These are phyloP conservation scores for Hedychridium roseum DNA, from an alignment of 2,888 invertebrate genomes.

Conservation along the genomic window DNA sequence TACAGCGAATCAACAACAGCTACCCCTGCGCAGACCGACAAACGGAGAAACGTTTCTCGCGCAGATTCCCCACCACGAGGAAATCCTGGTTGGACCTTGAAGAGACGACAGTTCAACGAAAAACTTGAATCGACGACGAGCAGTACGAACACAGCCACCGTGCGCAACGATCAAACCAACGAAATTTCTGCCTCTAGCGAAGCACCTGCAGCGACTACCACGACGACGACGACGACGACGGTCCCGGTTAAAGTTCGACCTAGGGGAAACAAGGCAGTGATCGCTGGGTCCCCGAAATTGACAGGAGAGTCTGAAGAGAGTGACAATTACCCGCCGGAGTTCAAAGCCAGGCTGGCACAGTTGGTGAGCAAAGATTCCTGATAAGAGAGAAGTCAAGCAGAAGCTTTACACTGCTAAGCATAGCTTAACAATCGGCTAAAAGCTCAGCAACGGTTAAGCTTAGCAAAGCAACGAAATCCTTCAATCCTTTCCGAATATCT, in stretches of 20 bases:
- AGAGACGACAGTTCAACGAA: slow-evolving; percentile 43
- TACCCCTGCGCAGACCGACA: slow-evolving; percentile 9
- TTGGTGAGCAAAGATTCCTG: slow-evolving; percentile 46
- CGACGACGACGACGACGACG: slow-evolving; percentile 14
- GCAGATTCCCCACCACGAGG: slow-evolving; percentile 27
- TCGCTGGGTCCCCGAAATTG: no score
- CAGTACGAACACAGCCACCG: slow-evolving; percentile 9
- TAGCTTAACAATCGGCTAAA: no score
- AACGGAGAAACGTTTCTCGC: no score
- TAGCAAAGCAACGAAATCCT: no score
- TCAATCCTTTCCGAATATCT: no score
- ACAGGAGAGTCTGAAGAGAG: slow-evolving; percentile 41
- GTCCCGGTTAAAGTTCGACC: slow-evolving; percentile 14
- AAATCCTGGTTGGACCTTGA: slow-evolving; percentile 55
- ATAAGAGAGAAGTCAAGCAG: no score
- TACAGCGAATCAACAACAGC: slow-evolving; percentile 4
- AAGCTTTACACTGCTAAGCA: no score
- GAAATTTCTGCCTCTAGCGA: slow-evolving; percentile 38
- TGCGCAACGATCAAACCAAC: slow-evolving; percentile 31
- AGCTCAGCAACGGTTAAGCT: no score
- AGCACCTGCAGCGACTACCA: slow-evolving; percentile 21
- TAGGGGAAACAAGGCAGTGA: slow-evolving; percentile 28
- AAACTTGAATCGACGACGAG: slow-evolving; percentile 15
- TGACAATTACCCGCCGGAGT: slow-evolving; percentile 59
- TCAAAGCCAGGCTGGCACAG: slow-evolving; percentile 54